These are phyloP conservation scores for Salvelinus sp. DNA, from an alignment of 2,113 vertebrate genomes.

Conservation along the genomic window DNA sequence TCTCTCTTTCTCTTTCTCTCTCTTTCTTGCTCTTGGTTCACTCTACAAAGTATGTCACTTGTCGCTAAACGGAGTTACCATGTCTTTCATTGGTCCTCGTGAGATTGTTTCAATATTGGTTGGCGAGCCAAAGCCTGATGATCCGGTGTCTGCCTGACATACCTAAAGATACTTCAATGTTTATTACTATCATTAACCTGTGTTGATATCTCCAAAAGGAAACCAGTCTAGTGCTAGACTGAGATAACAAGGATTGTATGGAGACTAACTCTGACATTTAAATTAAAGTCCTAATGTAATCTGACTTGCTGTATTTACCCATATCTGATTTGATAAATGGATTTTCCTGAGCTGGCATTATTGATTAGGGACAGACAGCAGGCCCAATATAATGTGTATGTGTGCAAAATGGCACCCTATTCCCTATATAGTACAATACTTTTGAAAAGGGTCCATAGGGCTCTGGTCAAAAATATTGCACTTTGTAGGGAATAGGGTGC, in stretches of 20 bases:
- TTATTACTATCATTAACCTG: neutral
- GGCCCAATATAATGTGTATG: conserved; percentile 52
- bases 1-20: neutral
- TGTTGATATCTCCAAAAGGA: neutral
- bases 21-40: neutral
- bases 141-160: neutral
- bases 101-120: neutral
- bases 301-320: conserved; percentile 69
- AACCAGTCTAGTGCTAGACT: neutral
- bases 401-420: conserved; percentile 8
- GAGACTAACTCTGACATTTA: conserved; percentile 25
- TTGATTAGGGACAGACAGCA: conserved; percentile 53
- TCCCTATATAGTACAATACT: conserved; percentile 27
- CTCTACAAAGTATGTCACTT: neutral
- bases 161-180: neutral
- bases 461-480: too few species aligned
- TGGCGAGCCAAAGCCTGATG: neutral
- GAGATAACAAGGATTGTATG: neutral
- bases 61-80: neutral
- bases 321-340: conserved; percentile 71
- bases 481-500: too few species aligned
- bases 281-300: conserved; percentile 51
- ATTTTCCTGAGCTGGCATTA: conserved; percentile 65
- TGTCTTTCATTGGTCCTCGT: neutral
- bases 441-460: too few species aligned